Percentiles rank a stretch among this genome's conserved stretches.
Evolutionary conservation across 2,113 vertebrate genomes (phyloP).

Genomic region (Gavia stellata): DNA sequence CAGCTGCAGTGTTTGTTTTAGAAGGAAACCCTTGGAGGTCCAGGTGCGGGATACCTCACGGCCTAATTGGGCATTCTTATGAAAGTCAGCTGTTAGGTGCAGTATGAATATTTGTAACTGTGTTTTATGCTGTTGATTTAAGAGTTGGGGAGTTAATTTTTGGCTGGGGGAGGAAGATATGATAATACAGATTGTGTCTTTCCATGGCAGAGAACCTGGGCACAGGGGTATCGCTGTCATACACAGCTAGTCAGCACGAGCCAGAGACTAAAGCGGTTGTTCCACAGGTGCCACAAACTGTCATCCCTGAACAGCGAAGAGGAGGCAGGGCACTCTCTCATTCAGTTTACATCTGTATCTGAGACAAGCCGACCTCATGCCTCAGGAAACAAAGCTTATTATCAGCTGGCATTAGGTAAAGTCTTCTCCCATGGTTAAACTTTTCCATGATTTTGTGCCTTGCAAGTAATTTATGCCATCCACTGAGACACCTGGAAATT

Average conservation of each 20-base stretch:
- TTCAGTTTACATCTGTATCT: background rate
- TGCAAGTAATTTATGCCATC: background rate
- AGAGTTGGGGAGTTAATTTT: background rate
- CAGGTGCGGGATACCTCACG: background rate
- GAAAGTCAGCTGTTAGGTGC: background rate
- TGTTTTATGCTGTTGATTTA: background rate
- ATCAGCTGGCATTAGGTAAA: background rate
- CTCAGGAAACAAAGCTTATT: background rate
- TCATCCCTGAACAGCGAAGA: background rate
- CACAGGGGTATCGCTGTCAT: fast-evolving
- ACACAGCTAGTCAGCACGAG: background rate
- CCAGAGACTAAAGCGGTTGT: fast-evolving
- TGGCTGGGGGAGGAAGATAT: background rate
- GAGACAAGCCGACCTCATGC: background rate
- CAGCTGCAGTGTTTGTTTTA: background rate
- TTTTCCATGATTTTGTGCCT: background rate
- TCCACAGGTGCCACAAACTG: background rate
- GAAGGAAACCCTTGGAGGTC: background rate
- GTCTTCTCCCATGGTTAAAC: background rate
- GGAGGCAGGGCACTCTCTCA: background rate
- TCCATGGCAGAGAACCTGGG: background rate
- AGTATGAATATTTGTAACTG: background rate
- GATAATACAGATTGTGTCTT: fast-evolving
- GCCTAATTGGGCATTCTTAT: background rate
- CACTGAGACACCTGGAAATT: background rate